Conservation (phyloP, 2,797 vertebrate genomes). For the Chromis chromis region DNA sequence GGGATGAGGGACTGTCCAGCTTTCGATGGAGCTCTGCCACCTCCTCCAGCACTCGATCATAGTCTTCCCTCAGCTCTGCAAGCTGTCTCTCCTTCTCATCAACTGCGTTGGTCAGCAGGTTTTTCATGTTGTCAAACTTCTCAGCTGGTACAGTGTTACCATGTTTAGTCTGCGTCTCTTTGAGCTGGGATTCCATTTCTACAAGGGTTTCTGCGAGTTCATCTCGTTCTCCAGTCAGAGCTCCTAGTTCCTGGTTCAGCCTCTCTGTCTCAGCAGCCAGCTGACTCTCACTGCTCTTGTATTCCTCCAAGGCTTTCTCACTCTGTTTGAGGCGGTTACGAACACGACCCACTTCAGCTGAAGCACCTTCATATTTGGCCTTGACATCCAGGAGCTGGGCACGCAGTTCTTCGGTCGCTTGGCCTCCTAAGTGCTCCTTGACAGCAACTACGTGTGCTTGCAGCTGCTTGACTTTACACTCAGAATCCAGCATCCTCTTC, state of each 20-base stretch:
- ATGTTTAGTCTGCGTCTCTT: conserved; percentile 80
- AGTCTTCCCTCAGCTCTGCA: conserved; percentile 87
- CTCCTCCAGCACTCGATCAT: conserved; percentile 86
- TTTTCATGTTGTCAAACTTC: conserved; percentile 94
- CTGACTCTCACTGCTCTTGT: conserved; percentile 89
- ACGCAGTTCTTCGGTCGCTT: conserved; percentile 87
- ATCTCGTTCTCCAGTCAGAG: conserved; percentile 82
- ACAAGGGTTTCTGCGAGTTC: conserved; percentile 73
- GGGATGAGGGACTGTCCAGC: conserved; percentile 78
- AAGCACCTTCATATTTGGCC: conserved; percentile 93
- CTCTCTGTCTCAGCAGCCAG: conserved; percentile 87
- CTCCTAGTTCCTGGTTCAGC: conserved; percentile 86
- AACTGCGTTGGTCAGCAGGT: conserved; percentile 86
- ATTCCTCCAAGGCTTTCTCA: conserved; percentile 91
- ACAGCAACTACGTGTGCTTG: conserved; percentile 95
- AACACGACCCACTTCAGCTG: conserved; percentile 92
- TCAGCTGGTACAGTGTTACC: conserved; percentile 83
- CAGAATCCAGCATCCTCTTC: conserved; percentile 97
- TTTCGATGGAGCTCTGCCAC: conserved; percentile 86
- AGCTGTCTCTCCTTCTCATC: conserved; percentile 90
- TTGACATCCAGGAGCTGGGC: conserved; percentile 92
- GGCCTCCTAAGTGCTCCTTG: conserved; percentile 91
- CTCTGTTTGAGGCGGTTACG: conserved; percentile 94
- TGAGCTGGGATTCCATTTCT: conserved; percentile 85
- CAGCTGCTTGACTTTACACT: conserved; percentile 97